Evolutionary conservation across 2,888 invertebrate species (phyloP), one percentile per base, ranked within the genome.

Genomic region (Omphaloscelis lunosa): DNA sequence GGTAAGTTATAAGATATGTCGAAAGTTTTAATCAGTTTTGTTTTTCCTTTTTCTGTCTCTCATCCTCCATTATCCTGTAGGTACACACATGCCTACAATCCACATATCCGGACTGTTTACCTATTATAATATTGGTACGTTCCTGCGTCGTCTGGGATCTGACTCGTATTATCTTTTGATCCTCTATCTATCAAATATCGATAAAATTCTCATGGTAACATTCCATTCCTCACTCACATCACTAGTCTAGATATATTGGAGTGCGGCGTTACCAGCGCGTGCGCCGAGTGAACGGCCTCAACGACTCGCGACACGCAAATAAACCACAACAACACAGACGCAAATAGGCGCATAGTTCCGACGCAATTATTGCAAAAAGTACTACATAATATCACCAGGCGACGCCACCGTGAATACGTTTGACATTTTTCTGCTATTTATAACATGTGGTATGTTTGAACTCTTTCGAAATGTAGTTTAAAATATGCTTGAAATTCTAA

Each of bases 251-350:
- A 78, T 71, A 80, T 86, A 86, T 87, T 86, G 85, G 83, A 74
- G 78, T 79, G 83, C 84, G 75, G 75, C 77, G 80, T 63, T 74
- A 84, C 56, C 82, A 78, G 87, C 89, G 89, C 87, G 88, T 86
- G 80, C 81, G 80, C 76, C 89, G 93, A 93, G 96, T 96, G 95
- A 96, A 96, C 92, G 96, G 89, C 95, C 96, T 93, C 92, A 84
- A 90, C 90, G 95, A 93, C 95, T 91, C 95, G 95, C 95, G 95
- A 94, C 94, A 93, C 94, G 94, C 94, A 95, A 96, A 96, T 95
- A 95, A 94, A 95, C 93, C 87, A 90, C 88, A 84, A 87, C 89
- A 84, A 84, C 82, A 48, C 77, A 77, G 91, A 91, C 93, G 91
- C 92, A 94, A 95, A 95, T 94, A 95, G 91, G 89, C 91, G 89